Percentiles rank a stretch among this genome's conserved stretches.
Evolutionary conservation across 2,113 vertebrate genomes (phyloP).

Genomic region (Hassar affinis): DNA sequence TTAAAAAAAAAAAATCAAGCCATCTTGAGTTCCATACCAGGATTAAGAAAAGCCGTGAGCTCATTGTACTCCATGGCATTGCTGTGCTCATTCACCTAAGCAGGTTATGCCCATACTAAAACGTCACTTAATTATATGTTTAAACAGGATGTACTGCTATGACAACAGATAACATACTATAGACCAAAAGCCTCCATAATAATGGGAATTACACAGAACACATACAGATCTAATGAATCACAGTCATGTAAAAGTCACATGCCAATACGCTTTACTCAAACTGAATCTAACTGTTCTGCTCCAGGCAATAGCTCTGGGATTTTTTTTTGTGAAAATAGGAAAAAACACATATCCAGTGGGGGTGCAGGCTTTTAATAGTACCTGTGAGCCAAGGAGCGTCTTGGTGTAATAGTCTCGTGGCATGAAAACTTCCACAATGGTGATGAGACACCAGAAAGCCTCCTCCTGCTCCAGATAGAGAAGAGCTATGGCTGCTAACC

Average conservation of each 20-base stretch:
- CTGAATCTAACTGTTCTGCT: background rate
- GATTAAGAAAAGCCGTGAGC: background rate
- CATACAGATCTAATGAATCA: slow-evolving; percentile 6
- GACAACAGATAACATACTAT: background rate
- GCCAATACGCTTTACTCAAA: background rate
- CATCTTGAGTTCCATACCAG: background rate
- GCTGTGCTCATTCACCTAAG: background rate
- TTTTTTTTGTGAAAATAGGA: background rate
- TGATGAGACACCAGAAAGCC: slow-evolving; percentile 95
- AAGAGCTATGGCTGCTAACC: slow-evolving; percentile 89
- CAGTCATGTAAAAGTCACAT: slow-evolving; percentile 38
- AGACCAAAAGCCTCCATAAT: background rate
- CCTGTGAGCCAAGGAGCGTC: slow-evolving; percentile 96
- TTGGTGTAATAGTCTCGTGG: slow-evolving; percentile 98
- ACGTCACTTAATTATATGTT: background rate
- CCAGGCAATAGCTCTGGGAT: background rate
- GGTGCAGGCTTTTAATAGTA: slow-evolving; percentile 51
- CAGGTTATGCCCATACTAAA: background rate
- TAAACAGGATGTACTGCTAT: background rate
- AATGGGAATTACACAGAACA: background rate
- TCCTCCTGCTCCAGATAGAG: slow-evolving; percentile 96
- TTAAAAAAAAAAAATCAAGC: background rate
- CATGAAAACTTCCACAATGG: slow-evolving; percentile 97
- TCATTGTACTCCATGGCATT: background rate
- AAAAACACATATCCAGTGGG: background rate